A percentile compares a stretch with the other conserved stretches of the same genome.
Evolutionary conservation across 2,113 vertebrate genomes (phyloP).

Genomic region (Salvelinus namaycush): DNA sequence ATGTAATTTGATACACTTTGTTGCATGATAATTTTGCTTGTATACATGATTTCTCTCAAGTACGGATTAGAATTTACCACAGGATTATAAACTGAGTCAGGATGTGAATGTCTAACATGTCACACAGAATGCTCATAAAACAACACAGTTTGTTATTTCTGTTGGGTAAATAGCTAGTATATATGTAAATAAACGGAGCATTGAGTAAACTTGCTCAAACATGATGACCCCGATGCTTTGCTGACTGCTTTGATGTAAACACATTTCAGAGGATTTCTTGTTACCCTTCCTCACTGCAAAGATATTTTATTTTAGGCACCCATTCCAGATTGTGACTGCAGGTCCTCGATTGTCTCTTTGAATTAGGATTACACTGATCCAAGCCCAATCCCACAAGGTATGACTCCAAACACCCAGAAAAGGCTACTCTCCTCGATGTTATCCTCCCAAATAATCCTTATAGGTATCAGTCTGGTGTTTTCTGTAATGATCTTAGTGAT

Average conservation of each 20-base stretch:
- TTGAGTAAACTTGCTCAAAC: constrained; percentile 1
- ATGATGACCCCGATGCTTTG: constrained; percentile 1
- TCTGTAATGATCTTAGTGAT: too few relatives aligned
- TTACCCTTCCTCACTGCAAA: background rate
- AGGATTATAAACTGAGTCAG: too few relatives aligned
- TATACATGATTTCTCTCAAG: too few relatives aligned
- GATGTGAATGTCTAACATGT: too few relatives aligned
- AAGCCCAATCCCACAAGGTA: background rate
- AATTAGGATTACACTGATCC: constrained; percentile 4
- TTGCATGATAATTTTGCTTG: background rate
- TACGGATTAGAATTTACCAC: background rate
- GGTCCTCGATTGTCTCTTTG: constrained; percentile 15
- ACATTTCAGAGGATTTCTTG: background rate
- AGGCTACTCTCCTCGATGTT: too few relatives aligned
- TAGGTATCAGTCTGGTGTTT: too few relatives aligned
- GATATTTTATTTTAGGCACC: constrained; percentile 8
- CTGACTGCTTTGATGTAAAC: constrained; percentile 1
- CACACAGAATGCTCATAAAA: too few relatives aligned
- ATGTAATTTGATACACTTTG: too few relatives aligned
- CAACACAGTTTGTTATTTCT: background rate
- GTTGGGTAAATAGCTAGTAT: background rate
- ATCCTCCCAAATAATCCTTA: too few relatives aligned
- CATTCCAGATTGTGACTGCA: background rate
- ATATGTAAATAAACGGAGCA: background rate
- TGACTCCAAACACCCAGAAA: too few relatives aligned